phyloP scores from a whole-genome alignment of 2,113 vertebrate species.

The Lophura nycthemera region DNA sequence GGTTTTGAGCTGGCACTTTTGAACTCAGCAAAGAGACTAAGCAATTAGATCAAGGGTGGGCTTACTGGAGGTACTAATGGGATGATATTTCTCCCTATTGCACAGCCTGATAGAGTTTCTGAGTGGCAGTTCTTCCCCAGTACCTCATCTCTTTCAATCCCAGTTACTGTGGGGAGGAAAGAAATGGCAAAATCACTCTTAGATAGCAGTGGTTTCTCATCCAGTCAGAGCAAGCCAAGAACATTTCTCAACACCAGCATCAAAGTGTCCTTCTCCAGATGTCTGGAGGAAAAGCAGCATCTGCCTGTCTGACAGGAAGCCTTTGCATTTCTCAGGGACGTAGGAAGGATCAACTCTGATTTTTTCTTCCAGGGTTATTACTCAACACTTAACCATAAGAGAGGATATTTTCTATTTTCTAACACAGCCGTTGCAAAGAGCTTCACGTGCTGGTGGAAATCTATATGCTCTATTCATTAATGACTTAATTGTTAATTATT shows the following conservation, averaged over 20 bases:
- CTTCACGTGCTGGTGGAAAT: background rate
- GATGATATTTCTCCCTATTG: background rate
- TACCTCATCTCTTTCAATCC: background rate
- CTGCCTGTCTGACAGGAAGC: background rate
- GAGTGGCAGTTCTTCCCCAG: background rate
- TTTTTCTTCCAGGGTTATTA: background rate
- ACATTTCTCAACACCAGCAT: conserved; percentile 55
- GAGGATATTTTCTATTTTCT: background rate
- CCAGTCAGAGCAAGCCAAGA: conserved; percentile 44
- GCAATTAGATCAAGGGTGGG: background rate
- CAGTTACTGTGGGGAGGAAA: background rate
- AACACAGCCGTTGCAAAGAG: background rate
- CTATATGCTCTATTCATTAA: conserved; percentile 26
- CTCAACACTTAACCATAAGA: background rate
- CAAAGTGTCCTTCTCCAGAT: conserved; percentile 31
- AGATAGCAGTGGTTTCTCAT: conserved; percentile 8
- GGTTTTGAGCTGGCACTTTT: background rate
- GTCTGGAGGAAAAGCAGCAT: conserved; percentile 34
- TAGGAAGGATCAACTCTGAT: background rate
- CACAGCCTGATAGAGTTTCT: background rate
- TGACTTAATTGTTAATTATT: conserved; percentile 46
- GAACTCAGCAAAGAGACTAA: background rate
- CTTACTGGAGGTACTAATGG: rapidly evolving
- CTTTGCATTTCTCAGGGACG: background rate
- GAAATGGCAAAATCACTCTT: background rate